Base-by-base conservation (phyloP, 1,140 invertebrate species). In the Halyomorpha halys region DNA sequence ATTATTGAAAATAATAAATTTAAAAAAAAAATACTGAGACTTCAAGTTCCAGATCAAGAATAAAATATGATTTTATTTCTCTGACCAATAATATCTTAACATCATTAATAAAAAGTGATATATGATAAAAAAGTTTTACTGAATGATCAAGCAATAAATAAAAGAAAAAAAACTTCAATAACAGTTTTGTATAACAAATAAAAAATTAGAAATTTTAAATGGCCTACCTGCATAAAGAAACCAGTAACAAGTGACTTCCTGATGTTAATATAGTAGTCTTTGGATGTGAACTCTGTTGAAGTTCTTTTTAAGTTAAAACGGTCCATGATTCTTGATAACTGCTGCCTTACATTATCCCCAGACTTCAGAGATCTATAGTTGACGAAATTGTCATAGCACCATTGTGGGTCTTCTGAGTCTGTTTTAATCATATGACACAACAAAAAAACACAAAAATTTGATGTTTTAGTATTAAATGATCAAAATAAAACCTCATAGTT, bases 301-400 rank as follows among this genome's bases (percentile, higher is more conserved):
- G 91, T 91, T 53, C 94, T 78, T 72, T 92, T 91, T 63, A 99
- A 78, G 73, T 87, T 90, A 74, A 98, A 98, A 68, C 96, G 82
- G 74, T 92, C 90, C 90, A 92, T 93, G 68, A 92, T 91, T 69
- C 89, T 77, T 21, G 86, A 86, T 62, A 93, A 73, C 72, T 92
- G 90, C 68, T 87, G 85, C 64, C 90, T 76, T 2, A 93, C 89
- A 71, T 91, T 91, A 70, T 92, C 90, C 1, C 87, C 89, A 69
- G 86, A 97, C 77, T 99, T 99, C 27, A 99, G 76, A 3, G 96
- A 98, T 68, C 97, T 85, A 77, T 94, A 99, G 80, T 99, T 99
- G 61, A 99, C 88, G 74, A 98, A 99, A 78, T 99, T 98, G 72
- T 99, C 94, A 71, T 98, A 99, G 76, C 96, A 99, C 97, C 97